A percentile compares a stretch with the other conserved stretches of the same genome.
phyloP scores from a whole-genome alignment of 2,888 invertebrate genomes.

The Chirona hameri region DNA sequence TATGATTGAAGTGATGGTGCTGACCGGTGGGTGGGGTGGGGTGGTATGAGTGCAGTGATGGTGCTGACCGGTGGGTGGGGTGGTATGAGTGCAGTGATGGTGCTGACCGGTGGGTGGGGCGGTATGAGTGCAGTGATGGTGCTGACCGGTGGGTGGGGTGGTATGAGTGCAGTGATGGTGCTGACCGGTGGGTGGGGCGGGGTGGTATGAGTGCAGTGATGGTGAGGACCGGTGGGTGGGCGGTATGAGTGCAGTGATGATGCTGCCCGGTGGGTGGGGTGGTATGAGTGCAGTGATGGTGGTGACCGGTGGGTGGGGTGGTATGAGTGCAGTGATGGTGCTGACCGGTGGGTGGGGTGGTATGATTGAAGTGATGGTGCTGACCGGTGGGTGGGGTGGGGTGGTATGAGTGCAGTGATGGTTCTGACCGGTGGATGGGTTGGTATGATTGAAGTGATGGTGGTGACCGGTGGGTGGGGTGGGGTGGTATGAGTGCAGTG shows the following conservation, averaged over 20 bases:
- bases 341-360: constrained; percentile 55
- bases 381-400: constrained; percentile 55
- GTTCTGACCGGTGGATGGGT: constrained; percentile 57
- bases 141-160: constrained; percentile 55
- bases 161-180: no score
- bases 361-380: constrained; percentile 33
- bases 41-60: no score
- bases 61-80: constrained; percentile 56
- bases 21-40: constrained; percentile 55
- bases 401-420: no score
- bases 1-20: constrained; percentile 33
- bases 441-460: no score
- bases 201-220: no score
- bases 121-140: no score
- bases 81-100: no score
- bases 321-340: no score
- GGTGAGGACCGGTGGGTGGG: constrained; percentile 54
- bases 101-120: constrained; percentile 56
- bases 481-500: no score
- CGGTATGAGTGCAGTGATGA: no score
- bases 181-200: constrained; percentile 57
- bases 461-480: constrained; percentile 57
- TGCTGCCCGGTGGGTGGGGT: constrained; percentile 56
- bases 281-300: no score
- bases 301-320: constrained; percentile 56